Base-by-base conservation (phyloP, 2,888 invertebrate genomes). In the Stegophylla sp. region DNA sequence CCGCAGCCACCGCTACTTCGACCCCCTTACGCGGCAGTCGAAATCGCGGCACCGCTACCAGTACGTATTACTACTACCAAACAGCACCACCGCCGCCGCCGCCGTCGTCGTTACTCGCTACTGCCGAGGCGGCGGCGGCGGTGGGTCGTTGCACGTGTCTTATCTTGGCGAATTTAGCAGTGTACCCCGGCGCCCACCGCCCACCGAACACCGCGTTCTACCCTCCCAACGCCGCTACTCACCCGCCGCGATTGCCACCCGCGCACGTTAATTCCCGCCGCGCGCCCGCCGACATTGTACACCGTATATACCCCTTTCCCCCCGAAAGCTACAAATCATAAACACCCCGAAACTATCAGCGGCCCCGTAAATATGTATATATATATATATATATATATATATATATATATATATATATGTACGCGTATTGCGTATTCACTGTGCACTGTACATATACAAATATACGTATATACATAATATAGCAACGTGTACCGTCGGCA, bases 261-360 rank as follows among this genome's bases (percentile, higher is more conserved):
- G 23, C 56, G 23, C n/a, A 15, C 75, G 10, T 64, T 64, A 64
- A 51, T 64, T 23, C 75, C 41, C 61, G 45, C n/a, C 34, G 34
- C 59, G 45, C 45, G 28, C 28, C 28, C 69, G 17, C 51, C 59
- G 34, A 69, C 67, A 34, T 77, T 77, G 34, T 48, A 28, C 9
- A n/a, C n/a, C n/a, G n/a, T n/a, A n/a, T 13, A 28, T 63, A 79
- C 61, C 71, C 79, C 59, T 79, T 79, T 69, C 48, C 48, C n/a
- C 1, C 79, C 59, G n/a, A 69, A 79, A 71, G 79, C 79, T 79
- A 79, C 79, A 79, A 79, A 79, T 79, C 79, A 79, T 41, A 79
- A 69, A 71, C 79, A 61, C 69, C 69, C 77, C 66, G 26, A 76
- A 76, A 76, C 76, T 76, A 75, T 75, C 75, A 75, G 41, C 75